Evolutionary conservation across 2,797 vertebrate genomes (phyloP).

Genomic region (Allobates femoralis): DNA sequence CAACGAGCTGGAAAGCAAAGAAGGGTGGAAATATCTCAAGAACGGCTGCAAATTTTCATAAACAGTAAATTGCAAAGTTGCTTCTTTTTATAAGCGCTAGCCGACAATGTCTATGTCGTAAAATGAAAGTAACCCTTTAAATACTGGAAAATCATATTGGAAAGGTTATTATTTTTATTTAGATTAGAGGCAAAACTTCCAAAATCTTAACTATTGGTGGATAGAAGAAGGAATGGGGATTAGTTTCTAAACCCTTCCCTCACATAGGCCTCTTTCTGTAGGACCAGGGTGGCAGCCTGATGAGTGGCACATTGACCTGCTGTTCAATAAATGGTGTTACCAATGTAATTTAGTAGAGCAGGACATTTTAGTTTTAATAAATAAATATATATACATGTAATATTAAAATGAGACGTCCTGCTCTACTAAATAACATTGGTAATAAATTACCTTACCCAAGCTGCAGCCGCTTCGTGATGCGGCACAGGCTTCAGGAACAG

Average conservation of each 20-base stretch:
- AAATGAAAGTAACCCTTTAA: too few species aligned
- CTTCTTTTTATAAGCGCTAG: too few species aligned
- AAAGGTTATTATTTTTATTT: neutral
- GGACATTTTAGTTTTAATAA: too few species aligned
- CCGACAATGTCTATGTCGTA: too few species aligned
- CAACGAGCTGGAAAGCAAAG: too few species aligned
- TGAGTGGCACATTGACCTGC: neutral
- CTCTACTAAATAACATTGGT: constrained; percentile 16
- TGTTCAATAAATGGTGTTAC: constrained; percentile 36
- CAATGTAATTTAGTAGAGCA: too few species aligned
- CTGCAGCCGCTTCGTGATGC: neutral
- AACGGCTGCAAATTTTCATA: too few species aligned
- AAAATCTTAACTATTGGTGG: neutral
- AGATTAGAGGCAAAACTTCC: neutral
- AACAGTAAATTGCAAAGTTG: too few species aligned
- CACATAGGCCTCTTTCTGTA: constrained; percentile 4
- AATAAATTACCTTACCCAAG: constrained; percentile 10
- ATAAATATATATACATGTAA: too few species aligned
- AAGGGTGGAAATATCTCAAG: too few species aligned
- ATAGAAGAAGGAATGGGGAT: neutral
- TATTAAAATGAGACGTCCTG: neutral
- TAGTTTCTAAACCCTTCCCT: neutral
- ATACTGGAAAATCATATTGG: too few species aligned
- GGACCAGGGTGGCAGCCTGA: neutral
- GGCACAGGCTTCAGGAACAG: constrained; percentile 8